Evolutionary conservation across 2,888 invertebrate genomes (phyloP), one percentile per base, ranked within the genome.

Genomic region (Lamellibrachia columna): DNA sequence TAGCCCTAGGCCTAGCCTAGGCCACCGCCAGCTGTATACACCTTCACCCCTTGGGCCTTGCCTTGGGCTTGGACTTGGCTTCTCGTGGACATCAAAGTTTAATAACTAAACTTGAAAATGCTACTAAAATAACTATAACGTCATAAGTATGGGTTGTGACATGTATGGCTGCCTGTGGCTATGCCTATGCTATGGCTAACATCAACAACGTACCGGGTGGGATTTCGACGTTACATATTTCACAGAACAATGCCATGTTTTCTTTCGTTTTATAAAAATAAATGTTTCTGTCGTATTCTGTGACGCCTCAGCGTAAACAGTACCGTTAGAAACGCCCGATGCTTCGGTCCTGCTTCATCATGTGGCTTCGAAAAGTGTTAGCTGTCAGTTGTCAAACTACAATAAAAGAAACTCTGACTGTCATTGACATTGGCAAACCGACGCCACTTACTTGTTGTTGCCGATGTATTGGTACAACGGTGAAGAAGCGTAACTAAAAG

Each of bases 141-240:
- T 40, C 40, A 40, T 40, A 40, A 40, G 40, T 40, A 40, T 40
- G 40, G 40, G 40, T 40, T 40, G 40, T 40, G 40, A 40, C 40
- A 40, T 11, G 58, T 40, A 40, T 40, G 40, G 40, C 40, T 40
- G 40, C 40, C 40, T 40, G 40, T 40, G 40, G 40, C 40, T 40
- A 58, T 8, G 58, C 58, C 8, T n/a, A 75, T 22, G 75, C 6
- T 75, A 75, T 75, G n/a, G 75, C 6, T 11, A 22, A 75, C 11
- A 15, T 15, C 22, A 15, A 15, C 75, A 11, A 75, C 75, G 75
- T 75, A 75, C 75, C 75, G 22, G 75, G n/a, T 75, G 75, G 75
- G n/a, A 75, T 75, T 75, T 75, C n/a, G 15, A 75, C 75, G 22
- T 75, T 75, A 75, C 75, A 75, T 75, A 75, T 75, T 75, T 75